Base-by-base conservation (phyloP, 64 coral and sea anemone genomes). In the Platygyra sinensis region DNA sequence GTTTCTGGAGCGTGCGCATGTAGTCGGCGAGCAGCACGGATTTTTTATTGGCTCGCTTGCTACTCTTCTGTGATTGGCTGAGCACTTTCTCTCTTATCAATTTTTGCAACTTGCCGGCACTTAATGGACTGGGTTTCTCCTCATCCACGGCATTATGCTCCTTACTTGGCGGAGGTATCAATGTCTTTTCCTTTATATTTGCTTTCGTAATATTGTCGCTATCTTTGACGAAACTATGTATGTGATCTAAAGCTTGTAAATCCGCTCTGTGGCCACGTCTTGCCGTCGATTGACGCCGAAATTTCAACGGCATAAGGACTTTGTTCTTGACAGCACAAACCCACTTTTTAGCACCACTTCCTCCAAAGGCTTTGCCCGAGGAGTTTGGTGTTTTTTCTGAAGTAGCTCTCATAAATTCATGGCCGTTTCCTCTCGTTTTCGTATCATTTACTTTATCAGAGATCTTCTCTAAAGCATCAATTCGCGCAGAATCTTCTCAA, bases 1-100 rank as follows among this genome's bases (percentile, higher is more conserved):
- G 67, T 16, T 29, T 86, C 85, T 91, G 54, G 32, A 91, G 89
- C 52, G 74, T 91, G 80, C 89, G 72, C 80, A 60, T 24, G 52
- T 91, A 91, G 71, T 73, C 82, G 8, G 72, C 27, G 2, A 84
- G 52, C 55, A 91, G 57, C 22, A 50, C 80, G n/a, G 89, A 75
- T 69, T 91, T 91, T 30, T 85, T 32, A 76, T 91, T 91, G 72
- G 89, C 52, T 60, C 52, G n/a, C 54, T 74, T 76, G 55, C 20
- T 75, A 29, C 51, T 46, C 22, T 60, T 86, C 74, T 67, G 72
- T 64, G 82, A 59, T 86, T 91, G 80, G 25, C 32, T 52, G 2
- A 91, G 30, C 52, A 91, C 74, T 65, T 86, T 85, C 9, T 91
- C 80, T 28, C 67, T 69, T 16, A 77, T 91, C 15, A 85, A 9